Evolutionary conservation across 2,113 vertebrate species (phyloP).

Genomic region (Copsychus sechellarum): DNA sequence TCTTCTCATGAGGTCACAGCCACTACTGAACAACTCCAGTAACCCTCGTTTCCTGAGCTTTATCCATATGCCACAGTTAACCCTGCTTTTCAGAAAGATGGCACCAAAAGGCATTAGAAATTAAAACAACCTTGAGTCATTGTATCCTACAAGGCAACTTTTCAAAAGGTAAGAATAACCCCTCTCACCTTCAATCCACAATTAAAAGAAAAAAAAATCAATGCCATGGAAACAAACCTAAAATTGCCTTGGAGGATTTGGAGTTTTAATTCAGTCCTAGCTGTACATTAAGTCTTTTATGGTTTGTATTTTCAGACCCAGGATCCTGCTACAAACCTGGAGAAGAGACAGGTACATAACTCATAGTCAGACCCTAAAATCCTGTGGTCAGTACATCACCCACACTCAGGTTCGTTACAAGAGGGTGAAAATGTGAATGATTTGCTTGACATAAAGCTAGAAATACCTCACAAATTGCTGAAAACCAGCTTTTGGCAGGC

Average conservation of each 20-base stretch:
- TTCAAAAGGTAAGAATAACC: background rate
- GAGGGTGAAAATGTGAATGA: background rate
- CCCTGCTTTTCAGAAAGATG: background rate
- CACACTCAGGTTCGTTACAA: background rate
- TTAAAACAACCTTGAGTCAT: background rate
- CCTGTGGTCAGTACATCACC: background rate
- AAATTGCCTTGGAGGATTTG: background rate
- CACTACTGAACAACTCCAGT: background rate
- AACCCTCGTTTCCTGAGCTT: background rate
- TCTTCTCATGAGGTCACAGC: background rate
- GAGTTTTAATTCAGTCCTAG: background rate
- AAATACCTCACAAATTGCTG: background rate
- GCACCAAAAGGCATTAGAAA: background rate
- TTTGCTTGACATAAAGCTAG: background rate
- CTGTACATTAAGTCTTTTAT: background rate
- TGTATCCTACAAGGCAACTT: background rate
- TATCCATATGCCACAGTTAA: background rate
- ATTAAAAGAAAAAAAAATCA: background rate
- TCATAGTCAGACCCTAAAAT: background rate
- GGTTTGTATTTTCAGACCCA: background rate
- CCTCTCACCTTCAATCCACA: background rate
- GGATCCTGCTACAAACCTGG: background rate
- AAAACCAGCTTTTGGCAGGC: background rate
- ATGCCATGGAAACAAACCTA: conserved; percentile 7
- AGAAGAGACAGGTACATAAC: background rate